These are phyloP conservation scores for Stramonita haemastoma DNA, from an alignment of 2,888 invertebrate genomes.

Conservation along the genomic window DNA sequence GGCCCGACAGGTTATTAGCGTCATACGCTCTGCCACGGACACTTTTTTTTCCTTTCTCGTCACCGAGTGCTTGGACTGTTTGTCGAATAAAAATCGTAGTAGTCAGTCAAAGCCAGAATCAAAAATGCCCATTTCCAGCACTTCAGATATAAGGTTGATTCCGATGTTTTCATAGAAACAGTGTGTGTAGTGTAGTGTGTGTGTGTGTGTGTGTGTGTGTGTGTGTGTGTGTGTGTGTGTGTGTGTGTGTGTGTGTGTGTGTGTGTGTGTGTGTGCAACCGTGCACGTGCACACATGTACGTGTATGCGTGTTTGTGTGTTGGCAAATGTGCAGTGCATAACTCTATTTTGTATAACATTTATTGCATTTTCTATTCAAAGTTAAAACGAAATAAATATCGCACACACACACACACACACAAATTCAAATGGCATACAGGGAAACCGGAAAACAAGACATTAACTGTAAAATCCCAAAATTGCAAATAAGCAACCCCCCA, in stretches of 20 bases:
- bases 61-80: too few relatives aligned
- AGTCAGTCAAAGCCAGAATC: too few relatives aligned
- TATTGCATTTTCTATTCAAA: neutral
- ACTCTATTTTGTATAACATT: too few relatives aligned
- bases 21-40: too few relatives aligned
- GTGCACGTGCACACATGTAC: neutral
- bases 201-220: neutral
- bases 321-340: too few relatives aligned
- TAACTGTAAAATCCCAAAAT: neutral
- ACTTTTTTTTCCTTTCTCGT: too few relatives aligned
- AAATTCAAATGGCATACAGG: neutral
- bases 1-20: too few relatives aligned
- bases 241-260: neutral
- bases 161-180: too few relatives aligned
- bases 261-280: neutral
- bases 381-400: neutral
- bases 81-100: too few relatives aligned
- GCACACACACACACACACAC: neutral
- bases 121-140: too few relatives aligned
- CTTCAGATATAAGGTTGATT: too few relatives aligned
- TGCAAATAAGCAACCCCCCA: neutral
- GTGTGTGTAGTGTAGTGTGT: neutral
- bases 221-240: neutral
- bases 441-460: neutral
- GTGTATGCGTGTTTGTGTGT: neutral